A percentile compares a stretch with the other conserved stretches of the same genome.
phyloP scores from a whole-genome alignment of 2,888 invertebrate genomes.

The Stegana nigrithorax region DNA sequence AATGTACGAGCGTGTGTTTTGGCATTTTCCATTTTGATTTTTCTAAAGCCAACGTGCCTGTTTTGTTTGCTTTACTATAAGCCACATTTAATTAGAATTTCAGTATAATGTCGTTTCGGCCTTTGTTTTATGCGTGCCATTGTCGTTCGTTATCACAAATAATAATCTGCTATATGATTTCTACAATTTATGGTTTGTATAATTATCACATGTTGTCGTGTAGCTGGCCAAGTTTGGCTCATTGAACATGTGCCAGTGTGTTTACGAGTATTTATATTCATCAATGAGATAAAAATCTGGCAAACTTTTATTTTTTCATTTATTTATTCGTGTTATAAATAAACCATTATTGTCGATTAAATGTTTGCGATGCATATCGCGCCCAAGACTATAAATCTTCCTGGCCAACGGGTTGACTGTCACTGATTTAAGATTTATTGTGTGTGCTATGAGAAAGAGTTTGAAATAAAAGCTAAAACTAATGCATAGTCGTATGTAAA shows the following conservation, averaged over 20 bases:
- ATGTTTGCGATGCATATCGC: background rate
- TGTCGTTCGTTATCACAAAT: too few relatives aligned
- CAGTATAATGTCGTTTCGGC: too few relatives aligned
- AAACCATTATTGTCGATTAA: background rate
- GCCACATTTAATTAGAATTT: too few relatives aligned
- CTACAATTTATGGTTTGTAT: background rate
- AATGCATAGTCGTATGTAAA: too few relatives aligned
- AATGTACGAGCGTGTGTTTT: conserved; percentile 11
- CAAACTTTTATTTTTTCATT: background rate
- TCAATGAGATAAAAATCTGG: background rate
- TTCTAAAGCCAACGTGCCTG: conserved; percentile 28
- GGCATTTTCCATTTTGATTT: too few relatives aligned
- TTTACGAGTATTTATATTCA: background rate
- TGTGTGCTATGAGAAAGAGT: too few relatives aligned
- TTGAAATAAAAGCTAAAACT: too few relatives aligned
- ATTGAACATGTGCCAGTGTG: conserved; percentile 4
- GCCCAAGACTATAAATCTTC: too few relatives aligned
- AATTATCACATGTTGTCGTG: background rate
- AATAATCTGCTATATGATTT: background rate
- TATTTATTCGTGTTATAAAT: too few relatives aligned
- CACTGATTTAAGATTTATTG: too few relatives aligned
- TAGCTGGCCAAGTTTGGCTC: background rate
- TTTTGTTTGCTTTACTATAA: conserved; percentile 29
- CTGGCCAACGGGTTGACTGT: too few relatives aligned
- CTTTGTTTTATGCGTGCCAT: conserved; percentile 10